A percentile compares a stretch with the other conserved stretches of the same genome.
These are phyloP conservation scores for Bombus superbus DNA, from an alignment of 1,140 invertebrate species.

Conservation along the genomic window DNA sequence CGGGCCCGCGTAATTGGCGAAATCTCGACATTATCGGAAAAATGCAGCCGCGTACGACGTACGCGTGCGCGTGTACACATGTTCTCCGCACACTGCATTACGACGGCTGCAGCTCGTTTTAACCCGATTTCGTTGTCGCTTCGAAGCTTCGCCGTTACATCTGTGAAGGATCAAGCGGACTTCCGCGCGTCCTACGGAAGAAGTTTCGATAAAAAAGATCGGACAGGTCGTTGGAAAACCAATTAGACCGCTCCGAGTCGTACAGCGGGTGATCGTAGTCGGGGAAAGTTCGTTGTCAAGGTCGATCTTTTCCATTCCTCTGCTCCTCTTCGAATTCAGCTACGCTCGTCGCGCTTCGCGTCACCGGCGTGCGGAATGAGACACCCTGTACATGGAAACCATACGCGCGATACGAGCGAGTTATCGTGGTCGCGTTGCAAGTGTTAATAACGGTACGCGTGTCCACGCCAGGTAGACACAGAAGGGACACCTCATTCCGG, in stretches of 20 bases:
- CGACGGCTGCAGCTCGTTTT: neutral
- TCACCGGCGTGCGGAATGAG: neutral
- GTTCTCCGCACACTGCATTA: neutral
- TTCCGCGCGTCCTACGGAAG: neutral
- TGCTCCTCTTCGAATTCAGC: no score
- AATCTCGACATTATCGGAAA: constrained; percentile 24
- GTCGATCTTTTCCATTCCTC: neutral
- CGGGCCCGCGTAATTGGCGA: constrained; percentile 10
- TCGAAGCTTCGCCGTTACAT: neutral
- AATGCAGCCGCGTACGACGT: neutral
- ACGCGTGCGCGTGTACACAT: neutral
- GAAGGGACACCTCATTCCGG: constrained; percentile 10
- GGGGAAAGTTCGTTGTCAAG: neutral
- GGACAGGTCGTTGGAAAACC: neutral
- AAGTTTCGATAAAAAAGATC: neutral
- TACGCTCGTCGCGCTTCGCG: no score
- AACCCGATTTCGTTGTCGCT: neutral
- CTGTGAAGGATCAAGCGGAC: neutral
- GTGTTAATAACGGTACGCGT: constrained; percentile 15
- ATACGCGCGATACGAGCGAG: no score
- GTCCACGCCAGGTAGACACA: constrained; percentile 24
- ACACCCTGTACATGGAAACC: no score
- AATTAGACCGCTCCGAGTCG: no score
- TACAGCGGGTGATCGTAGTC: fast-evolving
- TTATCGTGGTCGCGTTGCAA: neutral